Evolutionary conservation across 2,797 vertebrate species (phyloP), one percentile per base, ranked within the genome.

Genomic region (Serranus cabrilla): DNA sequence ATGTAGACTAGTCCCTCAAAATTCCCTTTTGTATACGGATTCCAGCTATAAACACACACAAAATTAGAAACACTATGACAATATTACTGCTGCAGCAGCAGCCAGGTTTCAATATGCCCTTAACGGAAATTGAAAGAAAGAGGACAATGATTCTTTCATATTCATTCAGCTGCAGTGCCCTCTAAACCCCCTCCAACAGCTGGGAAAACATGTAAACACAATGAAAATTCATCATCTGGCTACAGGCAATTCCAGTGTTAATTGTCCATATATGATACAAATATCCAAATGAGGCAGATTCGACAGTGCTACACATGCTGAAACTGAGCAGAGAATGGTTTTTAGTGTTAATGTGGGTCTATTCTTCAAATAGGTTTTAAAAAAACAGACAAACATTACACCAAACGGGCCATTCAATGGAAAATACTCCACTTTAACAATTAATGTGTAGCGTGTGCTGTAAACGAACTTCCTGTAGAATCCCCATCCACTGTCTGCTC

Each of bases 401-500:
- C 71, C 70, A 77, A 74, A 82, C 31, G 57, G 25, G 49, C 37
- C 62, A 63, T 74, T 86, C 17, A 70, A 74, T n/a, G 73, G 61
- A 78, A 89, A 84, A 86, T 61, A 66, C 62, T 83, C 40, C 39
- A 71, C 63, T 60, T 87, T 78, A 90, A 85, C 80, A 87, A 87
- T 86, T 75, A 62, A 84, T 86, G 77, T 80, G 74, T 63, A 65
- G 64, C 64, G 68, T 74, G 78, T 71, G 79, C 81, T 71, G 74
- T 78, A 88, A 89, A 88, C 56, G 18, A 82, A 91, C 88, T 91
- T 92, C 89, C 93, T 87, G 84, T 84, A 74, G 73, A 86, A 89
- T 92, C 84, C 89, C 85, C 52, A 87, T 89, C 86, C 85, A 87
- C 79, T 89, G 85, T 86, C 87, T 93, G 86, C 90, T 90, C 87